Evolutionary conservation across 2,797 vertebrate genomes (phyloP).

Genomic region (Helarctos malayanus): DNA sequence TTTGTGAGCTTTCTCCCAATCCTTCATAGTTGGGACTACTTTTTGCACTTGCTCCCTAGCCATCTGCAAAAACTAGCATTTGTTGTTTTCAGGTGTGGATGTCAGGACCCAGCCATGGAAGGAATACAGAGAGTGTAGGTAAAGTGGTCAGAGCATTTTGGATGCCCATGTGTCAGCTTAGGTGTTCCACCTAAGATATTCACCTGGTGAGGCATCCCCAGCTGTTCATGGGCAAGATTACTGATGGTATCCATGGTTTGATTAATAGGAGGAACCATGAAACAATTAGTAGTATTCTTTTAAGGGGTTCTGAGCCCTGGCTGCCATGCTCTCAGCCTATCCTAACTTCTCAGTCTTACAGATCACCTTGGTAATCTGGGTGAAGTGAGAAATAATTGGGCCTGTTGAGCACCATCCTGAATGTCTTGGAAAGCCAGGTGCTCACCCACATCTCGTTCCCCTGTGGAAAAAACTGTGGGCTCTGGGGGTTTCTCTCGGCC

Average conservation of each 20-base stretch:
- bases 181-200: neutral
- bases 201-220: neutral
- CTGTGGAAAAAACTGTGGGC: neutral
- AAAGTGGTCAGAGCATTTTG: neutral
- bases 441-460: neutral
- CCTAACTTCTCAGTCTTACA: neutral
- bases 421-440: neutral
- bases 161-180: neutral
- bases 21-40: neutral
- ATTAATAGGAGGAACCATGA: neutral
- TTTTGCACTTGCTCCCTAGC: neutral
- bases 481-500: neutral
- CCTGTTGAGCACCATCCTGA: neutral
- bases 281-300: neutral
- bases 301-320: neutral
- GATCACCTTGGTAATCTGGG: neutral
- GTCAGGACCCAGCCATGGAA: neutral
- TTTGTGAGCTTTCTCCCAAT: neutral
- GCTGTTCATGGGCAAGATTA: neutral
- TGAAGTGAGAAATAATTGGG: neutral
- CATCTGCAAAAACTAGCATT: neutral
- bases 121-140: neutral
- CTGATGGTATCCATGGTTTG: neutral
- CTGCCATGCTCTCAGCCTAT: neutral
- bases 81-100: neutral